Evolutionary conservation across 2,888 invertebrate species (phyloP), one percentile per base, ranked within the genome.

Genomic region (Gari tellinella): DNA sequence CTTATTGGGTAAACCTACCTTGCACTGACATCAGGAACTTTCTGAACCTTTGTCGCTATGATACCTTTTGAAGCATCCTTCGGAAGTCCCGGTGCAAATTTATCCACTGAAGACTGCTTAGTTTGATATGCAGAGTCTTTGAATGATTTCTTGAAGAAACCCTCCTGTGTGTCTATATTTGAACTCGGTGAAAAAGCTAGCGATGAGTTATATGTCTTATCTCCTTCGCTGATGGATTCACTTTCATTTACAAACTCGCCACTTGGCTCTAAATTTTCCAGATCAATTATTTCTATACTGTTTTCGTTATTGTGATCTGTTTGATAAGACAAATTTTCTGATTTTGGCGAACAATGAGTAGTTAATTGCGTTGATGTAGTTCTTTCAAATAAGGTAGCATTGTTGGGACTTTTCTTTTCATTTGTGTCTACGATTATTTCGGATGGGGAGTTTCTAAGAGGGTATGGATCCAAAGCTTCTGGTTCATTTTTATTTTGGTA

Each of bases 111-210:
- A 3, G 86, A 82, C 56, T 89, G 86, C 56, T 87, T 86, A 7
- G 88, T 88, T 67, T 89, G 85, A 43, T 89, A 89, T 10, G 88
- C 89, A 8, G 88, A 89, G 65, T 89, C 89, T 23, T 78, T 75
- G n/a, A 37, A 41, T 19, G 31, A 17, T 19, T 26, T 38, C 26
- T 15, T 31, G 12, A 38, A 14, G 5, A n/a, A 38, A 19, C 8
- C 15, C 19, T 43, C 19, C 14, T 19, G 43, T 4, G 31, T 31
- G 31, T 31, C 4, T 31, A 10, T 31, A 10, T 31, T 31, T 4
- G 31, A 10, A 31, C 31, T 10, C 4, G 31, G 31, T 31, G 31
- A 31, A 31, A 31, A 10, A 7, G 10, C 31, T 7, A 17, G 5
- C 7, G 43, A 43, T 43, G 43, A 19, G n/a, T 43, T 19, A 14